Conservation (phyloP, 2,888 invertebrate genomes). For the Coleophora flavipennella region DNA sequence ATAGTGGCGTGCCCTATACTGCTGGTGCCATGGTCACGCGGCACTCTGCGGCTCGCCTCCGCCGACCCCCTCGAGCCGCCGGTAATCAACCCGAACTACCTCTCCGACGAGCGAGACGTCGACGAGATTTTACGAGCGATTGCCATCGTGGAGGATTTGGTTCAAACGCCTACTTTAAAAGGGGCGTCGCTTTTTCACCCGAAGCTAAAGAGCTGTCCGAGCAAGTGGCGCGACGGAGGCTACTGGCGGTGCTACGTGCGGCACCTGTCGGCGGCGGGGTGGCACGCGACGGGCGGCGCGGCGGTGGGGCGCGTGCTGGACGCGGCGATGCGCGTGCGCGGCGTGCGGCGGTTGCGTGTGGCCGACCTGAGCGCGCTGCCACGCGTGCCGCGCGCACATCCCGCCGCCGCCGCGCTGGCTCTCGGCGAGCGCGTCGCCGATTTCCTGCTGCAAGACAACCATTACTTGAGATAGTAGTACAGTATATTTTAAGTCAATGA, state of each 20-base stretch:
- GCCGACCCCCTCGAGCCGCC: constrained; percentile 20
- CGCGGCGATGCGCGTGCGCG: constrained; percentile 30
- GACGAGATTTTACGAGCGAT: constrained; percentile 29
- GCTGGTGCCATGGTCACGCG: constrained; percentile 13
- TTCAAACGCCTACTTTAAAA: constrained; percentile 21
- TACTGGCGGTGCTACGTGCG: constrained; percentile 45
- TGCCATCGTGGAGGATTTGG: constrained; percentile 28
- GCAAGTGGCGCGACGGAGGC: constrained; percentile 17
- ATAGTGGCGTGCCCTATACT: constrained; percentile 30
- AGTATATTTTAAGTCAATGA: no score
- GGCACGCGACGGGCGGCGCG: constrained; percentile 39
- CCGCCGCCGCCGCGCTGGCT: constrained; percentile 38
- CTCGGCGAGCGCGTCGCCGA: constrained; percentile 21
- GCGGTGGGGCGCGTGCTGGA: constrained; percentile 35
- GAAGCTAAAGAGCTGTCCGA: constrained; percentile 30
- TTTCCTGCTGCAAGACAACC: neutral
- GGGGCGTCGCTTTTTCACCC: constrained; percentile 27
- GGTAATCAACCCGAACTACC: constrained; percentile 15
- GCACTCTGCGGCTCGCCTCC: constrained; percentile 29
- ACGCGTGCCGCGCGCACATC: constrained; percentile 30
- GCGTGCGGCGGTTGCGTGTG: constrained; percentile 30
- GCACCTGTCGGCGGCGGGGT: constrained; percentile 37
- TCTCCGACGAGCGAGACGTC: constrained; percentile 32
- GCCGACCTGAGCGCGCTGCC: constrained; percentile 38
- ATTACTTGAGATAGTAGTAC: no score